Conservation (phyloP, 2,113 vertebrate genomes). For the Galbula dea region DNA sequence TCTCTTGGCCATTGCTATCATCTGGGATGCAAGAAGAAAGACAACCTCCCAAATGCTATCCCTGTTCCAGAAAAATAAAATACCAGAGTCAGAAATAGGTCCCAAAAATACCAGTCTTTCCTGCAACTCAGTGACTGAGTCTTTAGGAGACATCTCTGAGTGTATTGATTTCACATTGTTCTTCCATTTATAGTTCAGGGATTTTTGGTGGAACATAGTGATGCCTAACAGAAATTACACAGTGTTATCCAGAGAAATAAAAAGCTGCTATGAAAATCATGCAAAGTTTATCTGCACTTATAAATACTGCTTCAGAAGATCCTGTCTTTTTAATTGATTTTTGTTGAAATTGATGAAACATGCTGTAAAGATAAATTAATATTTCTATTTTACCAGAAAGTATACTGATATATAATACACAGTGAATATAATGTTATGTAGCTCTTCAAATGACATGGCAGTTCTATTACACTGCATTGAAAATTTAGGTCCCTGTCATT, state of each 20-base stretch:
- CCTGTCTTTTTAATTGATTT: not conserved
- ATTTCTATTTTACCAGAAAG: not conserved
- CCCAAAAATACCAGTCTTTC: not conserved
- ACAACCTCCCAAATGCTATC: no score
- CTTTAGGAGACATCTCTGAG: not conserved
- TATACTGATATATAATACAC: not conserved
- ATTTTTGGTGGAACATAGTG: not conserved
- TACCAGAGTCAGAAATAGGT: not conserved
- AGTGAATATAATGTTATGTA: not conserved
- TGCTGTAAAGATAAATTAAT: not conserved
- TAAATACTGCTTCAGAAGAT: not conserved
- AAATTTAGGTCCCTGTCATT: not conserved
- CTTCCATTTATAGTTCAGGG: not conserved
- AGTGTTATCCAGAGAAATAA: not conserved
- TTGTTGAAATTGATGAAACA: not conserved
- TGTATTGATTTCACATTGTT: not conserved
- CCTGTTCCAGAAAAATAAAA: no score
- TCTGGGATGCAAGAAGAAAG: no score
- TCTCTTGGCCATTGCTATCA: no score
- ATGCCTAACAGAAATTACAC: not conserved
- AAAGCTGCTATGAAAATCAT: not conserved
- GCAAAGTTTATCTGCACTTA: not conserved
- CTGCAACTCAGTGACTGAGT: not conserved
- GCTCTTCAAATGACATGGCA: not conserved
- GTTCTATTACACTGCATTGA: not conserved